A percentile compares a stretch with the other conserved stretches of the same genome.
Evolutionary conservation across 35 echinoderm and acorn worm genomes (phyloP).

Genomic region (Chiridota heheva): DNA sequence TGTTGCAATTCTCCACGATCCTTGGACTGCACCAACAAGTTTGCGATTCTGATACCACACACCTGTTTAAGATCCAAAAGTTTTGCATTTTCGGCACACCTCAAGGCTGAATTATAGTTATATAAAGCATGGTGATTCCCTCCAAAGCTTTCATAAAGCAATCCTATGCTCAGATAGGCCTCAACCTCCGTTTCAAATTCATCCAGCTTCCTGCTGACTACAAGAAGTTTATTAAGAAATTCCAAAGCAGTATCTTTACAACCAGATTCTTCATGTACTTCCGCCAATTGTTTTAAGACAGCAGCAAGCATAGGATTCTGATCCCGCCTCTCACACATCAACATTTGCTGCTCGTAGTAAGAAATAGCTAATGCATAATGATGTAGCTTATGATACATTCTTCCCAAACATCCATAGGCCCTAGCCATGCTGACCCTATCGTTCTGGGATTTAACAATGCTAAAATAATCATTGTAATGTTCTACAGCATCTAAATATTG

Average conservation of each 20-base stretch:
- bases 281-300: constrained; percentile 68
- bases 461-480: constrained; percentile 75
- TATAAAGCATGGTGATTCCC: constrained; percentile 62
- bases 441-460: constrained; percentile 44
- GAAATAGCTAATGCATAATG: constrained; percentile 72
- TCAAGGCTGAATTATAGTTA: constrained; percentile 73
- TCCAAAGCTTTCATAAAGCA: constrained; percentile 46
- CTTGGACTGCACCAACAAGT: constrained; percentile 52
- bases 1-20: constrained; percentile 29
- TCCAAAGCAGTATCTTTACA: constrained; percentile 54
- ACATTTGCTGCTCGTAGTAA: constrained; percentile 83
- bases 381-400: constrained; percentile 63
- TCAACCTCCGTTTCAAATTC: constrained; percentile 90
- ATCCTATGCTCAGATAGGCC: constrained; percentile 70
- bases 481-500: constrained; percentile 72
- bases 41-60: constrained; percentile 54
- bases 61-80: constrained; percentile 23
- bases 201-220: constrained; percentile 79
- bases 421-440: constrained; percentile 75
- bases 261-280: constrained; percentile 54
- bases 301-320: constrained; percentile 66
- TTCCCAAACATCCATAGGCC: constrained; percentile 83
- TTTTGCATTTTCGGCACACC: constrained; percentile 55
- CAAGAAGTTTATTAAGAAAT: constrained; percentile 68
- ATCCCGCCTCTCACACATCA: constrained; percentile 67